phyloP scores from a whole-genome alignment of 1,140 invertebrate species.

The Ericerus pela region DNA sequence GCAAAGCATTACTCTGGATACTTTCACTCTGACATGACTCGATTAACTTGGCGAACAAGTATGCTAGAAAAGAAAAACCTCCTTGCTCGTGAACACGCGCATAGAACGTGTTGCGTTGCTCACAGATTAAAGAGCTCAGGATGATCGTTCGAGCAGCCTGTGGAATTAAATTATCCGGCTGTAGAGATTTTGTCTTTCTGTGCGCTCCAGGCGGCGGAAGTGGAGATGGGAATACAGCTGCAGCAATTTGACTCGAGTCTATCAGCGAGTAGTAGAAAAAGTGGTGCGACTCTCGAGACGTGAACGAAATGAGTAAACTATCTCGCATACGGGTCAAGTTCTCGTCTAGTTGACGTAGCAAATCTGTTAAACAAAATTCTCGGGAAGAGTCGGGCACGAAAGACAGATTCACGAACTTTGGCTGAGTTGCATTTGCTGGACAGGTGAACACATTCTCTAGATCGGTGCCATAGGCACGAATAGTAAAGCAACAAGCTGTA shows the following conservation, averaged over 20 bases:
- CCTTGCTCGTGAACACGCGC: constrained; percentile 13
- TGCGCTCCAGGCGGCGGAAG: constrained; percentile 16
- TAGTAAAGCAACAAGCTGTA: constrained; percentile 30
- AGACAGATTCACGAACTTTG: constrained; percentile 11
- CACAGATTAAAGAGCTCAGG: constrained; percentile 7
- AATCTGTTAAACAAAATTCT: neutral
- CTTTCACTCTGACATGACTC: neutral
- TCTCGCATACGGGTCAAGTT: constrained; percentile 16
- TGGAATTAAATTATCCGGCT: constrained; percentile 9
- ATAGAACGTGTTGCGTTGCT: constrained; percentile 12
- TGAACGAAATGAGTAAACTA: neutral
- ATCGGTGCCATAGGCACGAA: constrained; percentile 15
- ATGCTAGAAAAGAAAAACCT: constrained; percentile 14
- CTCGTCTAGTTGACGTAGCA: constrained; percentile 9
- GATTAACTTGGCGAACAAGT: constrained; percentile 16
- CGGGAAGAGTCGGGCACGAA: neutral
- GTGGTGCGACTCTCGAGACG: neutral
- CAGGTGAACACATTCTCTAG: constrained; percentile 17
- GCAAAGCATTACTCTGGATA: constrained; percentile 13
- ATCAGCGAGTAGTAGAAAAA: neutral
- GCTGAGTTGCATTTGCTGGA: constrained; percentile 12
- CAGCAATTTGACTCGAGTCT: neutral
- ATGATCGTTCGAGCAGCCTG: constrained; percentile 11
- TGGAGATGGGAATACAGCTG: constrained; percentile 8
- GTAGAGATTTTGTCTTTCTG: constrained; percentile 15